phyloP scores from a whole-genome alignment of 2,888 invertebrate genomes.

The Phengaris arion region DNA sequence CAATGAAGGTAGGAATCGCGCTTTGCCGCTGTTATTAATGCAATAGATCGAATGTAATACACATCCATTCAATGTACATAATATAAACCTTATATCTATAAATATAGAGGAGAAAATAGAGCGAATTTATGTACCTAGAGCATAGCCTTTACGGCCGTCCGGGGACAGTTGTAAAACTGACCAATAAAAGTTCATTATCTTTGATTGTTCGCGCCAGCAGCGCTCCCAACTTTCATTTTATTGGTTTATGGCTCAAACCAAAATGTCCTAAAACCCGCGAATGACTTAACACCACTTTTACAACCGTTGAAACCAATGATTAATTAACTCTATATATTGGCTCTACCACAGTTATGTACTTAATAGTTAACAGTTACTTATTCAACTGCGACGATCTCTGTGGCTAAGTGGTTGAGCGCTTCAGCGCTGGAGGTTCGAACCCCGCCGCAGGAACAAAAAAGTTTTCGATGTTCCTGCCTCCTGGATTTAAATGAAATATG shows the following conservation, averaged over 20 bases:
- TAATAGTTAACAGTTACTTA: too few relatives aligned
- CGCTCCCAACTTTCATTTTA: slow-evolving; percentile 76
- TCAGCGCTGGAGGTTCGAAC: too few relatives aligned
- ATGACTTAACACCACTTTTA: slow-evolving; percentile 13
- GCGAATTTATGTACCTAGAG: slow-evolving; percentile 47
- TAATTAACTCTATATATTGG: not conserved
- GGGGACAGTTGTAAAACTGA: slow-evolving; percentile 75
- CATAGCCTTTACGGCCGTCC: slow-evolving; percentile 62
- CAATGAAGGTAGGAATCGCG: too few relatives aligned
- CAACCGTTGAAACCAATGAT: not conserved
- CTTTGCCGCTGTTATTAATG: too few relatives aligned
- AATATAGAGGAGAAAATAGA: slow-evolving; percentile 10
- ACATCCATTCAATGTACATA: not conserved
- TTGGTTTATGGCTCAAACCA: slow-evolving; percentile 50
- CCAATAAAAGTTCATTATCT: slow-evolving; percentile 79
- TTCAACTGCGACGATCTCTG: too few relatives aligned
- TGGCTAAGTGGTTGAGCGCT: too few relatives aligned
- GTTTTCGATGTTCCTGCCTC: too few relatives aligned
- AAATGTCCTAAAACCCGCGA: not conserved
- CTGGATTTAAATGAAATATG: too few relatives aligned
- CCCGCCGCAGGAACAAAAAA: too few relatives aligned
- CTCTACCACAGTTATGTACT: not conserved
- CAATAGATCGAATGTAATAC: not conserved
- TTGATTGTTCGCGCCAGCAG: slow-evolving; percentile 70
- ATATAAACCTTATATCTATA: not conserved